phyloP scores from a whole-genome alignment of 2,797 vertebrate genomes.

The Amphiprion clarkii region DNA sequence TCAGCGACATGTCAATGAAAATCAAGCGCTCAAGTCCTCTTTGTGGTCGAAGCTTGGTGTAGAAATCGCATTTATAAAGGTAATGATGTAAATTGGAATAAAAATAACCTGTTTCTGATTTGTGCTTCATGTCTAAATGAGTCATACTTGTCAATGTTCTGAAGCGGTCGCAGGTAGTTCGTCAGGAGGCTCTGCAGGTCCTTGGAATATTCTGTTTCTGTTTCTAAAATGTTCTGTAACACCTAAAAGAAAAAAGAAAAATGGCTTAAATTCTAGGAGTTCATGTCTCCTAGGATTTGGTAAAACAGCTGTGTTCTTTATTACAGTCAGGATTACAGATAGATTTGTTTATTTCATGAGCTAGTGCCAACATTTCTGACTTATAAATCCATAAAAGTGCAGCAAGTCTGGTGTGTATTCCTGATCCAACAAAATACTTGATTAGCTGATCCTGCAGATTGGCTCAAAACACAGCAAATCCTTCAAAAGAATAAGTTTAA shows the following conservation, averaged over 20 bases:
- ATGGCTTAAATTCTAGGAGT: neutral
- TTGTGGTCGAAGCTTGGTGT: neutral
- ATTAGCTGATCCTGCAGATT: neutral
- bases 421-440: neutral
- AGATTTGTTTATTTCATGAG: neutral
- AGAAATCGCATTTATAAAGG: neutral
- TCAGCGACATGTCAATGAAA: neutral
- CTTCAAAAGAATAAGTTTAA: too few relatives aligned
- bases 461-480: too few relatives aligned
- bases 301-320: neutral
- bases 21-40: neutral
- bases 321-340: neutral
- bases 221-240: constrained; percentile 98
- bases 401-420: neutral
- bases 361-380: neutral
- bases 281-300: neutral
- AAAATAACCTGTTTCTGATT: neutral
- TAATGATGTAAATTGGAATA: neutral
- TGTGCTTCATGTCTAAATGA: neutral
- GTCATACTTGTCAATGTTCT: constrained; percentile 93
- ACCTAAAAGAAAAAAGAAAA: constrained; percentile 83
- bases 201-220: constrained; percentile 96
- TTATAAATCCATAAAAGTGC: neutral
- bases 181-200: constrained; percentile 96
- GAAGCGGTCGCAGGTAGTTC: constrained; percentile 93